Evolutionary conservation across 2,113 vertebrate species (phyloP).

Genomic region (Corythaeola cristata): DNA sequence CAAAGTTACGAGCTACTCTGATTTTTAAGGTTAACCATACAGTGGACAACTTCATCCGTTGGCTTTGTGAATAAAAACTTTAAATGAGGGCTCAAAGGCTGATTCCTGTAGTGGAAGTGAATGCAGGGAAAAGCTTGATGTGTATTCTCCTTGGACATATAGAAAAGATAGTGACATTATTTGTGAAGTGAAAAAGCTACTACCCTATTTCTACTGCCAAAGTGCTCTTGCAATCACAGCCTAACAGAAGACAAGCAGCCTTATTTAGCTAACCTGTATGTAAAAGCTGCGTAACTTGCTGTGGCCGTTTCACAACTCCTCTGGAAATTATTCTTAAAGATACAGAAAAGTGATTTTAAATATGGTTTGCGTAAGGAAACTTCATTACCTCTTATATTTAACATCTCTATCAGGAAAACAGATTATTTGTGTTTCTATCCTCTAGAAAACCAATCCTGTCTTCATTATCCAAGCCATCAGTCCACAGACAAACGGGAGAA

Average conservation of each 20-base stretch:
- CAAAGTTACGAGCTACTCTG: neutral
- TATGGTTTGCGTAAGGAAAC: slow-evolving; percentile 26
- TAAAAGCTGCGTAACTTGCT: neutral
- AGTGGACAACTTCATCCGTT: neutral
- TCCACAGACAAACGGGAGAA: slow-evolving; percentile 68
- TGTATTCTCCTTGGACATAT: slow-evolving; percentile 18
- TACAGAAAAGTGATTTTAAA: slow-evolving; percentile 63
- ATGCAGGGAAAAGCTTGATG: slow-evolving; percentile 6
- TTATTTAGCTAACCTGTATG: slow-evolving; percentile 17
- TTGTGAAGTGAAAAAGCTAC: neutral
- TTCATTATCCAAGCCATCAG: slow-evolving; percentile 71
- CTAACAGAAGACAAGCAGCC: neutral
- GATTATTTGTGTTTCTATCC: slow-evolving; percentile 34
- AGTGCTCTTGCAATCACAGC: slow-evolving; percentile 9
- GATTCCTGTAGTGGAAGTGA: neutral
- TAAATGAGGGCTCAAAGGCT: neutral
- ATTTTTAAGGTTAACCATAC: neutral
- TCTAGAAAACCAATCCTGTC: slow-evolving; percentile 58
- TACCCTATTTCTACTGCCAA: neutral
- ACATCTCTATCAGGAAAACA: slow-evolving; percentile 36
- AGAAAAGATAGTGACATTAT: slow-evolving; percentile 5
- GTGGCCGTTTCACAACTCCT: slow-evolving; percentile 42
- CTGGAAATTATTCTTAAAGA: slow-evolving; percentile 59
- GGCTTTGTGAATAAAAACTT: neutral
- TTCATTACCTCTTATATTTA: slow-evolving; percentile 64